Evolutionary conservation across 2,113 vertebrate genomes (phyloP).

Genomic region (Leucopsar rothschildi): DNA sequence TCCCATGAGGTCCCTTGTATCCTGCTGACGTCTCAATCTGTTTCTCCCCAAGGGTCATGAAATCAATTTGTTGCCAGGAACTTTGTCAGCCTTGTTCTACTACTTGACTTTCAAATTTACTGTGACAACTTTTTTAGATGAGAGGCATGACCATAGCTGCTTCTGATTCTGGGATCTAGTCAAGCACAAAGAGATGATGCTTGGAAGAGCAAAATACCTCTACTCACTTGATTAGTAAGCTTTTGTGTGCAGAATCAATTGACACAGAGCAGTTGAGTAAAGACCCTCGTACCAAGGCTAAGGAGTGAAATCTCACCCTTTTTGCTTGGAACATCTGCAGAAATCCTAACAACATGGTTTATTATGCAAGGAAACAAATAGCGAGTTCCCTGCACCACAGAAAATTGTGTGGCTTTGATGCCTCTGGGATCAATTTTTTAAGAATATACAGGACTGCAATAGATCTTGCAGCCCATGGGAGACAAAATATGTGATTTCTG

Average conservation of each 20-base stretch:
- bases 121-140: conserved; percentile 7
- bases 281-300: not conserved
- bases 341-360: not conserved
- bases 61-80: conserved; percentile 61
- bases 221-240: not conserved
- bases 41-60: conserved; percentile 49
- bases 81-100: conserved; percentile 33
- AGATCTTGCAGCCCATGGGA: not conserved
- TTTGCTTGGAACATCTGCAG: not conserved
- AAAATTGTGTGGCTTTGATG: not conserved
- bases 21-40: conserved; percentile 56
- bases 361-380: not conserved
- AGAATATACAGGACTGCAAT: not conserved
- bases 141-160: not conserved
- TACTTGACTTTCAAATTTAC: conserved; percentile 55
- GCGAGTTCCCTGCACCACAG: not conserved
- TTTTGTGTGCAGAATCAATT: not conserved
- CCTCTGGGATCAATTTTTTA: not conserved
- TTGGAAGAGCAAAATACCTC: not conserved
- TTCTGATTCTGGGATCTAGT: not conserved
- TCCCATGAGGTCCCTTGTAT: not conserved
- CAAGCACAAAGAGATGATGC: not conserved
- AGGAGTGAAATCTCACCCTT: not conserved
- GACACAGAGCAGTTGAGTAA: not conserved
- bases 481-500: not conserved